Evolutionary conservation across 2,888 invertebrate species (phyloP).

Genomic region (Entomobrya multifasciata): DNA sequence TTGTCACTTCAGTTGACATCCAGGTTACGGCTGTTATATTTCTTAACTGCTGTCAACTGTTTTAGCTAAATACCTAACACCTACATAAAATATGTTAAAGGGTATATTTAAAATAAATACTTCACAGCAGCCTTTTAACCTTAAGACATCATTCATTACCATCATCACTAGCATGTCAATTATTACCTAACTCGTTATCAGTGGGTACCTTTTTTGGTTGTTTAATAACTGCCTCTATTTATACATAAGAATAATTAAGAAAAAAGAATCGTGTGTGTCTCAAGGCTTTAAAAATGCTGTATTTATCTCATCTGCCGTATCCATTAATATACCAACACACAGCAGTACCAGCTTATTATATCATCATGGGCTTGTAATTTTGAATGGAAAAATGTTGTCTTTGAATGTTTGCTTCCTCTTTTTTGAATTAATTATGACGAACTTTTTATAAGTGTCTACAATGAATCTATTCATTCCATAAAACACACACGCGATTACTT

Average conservation of each 20-base stretch:
- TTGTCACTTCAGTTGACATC: constrained; percentile 57
- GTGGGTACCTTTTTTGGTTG: background rate
- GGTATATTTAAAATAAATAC: constrained; percentile 13
- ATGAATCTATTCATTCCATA: background rate
- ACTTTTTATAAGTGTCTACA: background rate
- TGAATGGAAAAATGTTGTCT: background rate
- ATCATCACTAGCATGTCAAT: background rate
- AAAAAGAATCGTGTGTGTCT: background rate
- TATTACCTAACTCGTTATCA: background rate
- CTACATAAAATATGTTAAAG: background rate
- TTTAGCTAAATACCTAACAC: constrained; percentile 5
- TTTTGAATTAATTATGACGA: background rate
- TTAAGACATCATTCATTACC: constrained; percentile 19
- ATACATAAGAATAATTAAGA: background rate
- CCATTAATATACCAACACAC: background rate
- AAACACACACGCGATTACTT: constrained; percentile 9
- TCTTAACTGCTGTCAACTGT: background rate
- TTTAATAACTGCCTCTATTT: background rate
- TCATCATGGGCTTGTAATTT: background rate
- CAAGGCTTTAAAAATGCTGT: constrained; percentile 14
- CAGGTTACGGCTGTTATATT: constrained; percentile 47
- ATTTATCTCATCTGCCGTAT: constrained; percentile 7
- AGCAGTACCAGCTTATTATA: background rate
- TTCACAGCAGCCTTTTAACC: constrained; percentile 39
- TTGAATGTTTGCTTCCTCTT: constrained; percentile 24